Evolutionary conservation across 2,797 vertebrate species (phyloP).

Genomic region (Neoniphon sammara): DNA sequence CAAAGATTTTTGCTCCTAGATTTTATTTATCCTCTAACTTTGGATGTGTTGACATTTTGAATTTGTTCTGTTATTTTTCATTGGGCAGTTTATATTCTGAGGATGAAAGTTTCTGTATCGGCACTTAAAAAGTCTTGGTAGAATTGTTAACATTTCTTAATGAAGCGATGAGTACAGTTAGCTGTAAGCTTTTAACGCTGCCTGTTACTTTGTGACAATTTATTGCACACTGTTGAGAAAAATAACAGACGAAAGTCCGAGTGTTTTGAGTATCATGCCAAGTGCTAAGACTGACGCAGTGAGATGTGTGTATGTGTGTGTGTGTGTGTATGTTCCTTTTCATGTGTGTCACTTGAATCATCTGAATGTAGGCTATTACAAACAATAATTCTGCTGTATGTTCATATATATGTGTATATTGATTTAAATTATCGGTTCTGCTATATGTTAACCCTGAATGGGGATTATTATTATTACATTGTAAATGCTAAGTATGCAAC

Average conservation of each 20-base stretch:
- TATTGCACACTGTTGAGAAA: background rate
- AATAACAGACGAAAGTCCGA: conserved; percentile 22
- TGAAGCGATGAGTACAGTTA: background rate
- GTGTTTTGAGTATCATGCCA: conserved; percentile 49
- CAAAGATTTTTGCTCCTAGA: conserved; percentile 6
- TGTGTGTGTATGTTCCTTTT: conserved; percentile 21
- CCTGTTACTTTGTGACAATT: conserved; percentile 10
- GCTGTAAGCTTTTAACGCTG: conserved; percentile 12
- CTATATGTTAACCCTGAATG: conserved; percentile 70
- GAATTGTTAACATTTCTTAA: conserved; percentile 29
- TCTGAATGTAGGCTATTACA: conserved; percentile 87
- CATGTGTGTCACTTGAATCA: conserved; percentile 79
- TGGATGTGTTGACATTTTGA: conserved; percentile 23
- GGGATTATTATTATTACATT: conserved; percentile 73
- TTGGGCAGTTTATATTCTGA: conserved; percentile 3
- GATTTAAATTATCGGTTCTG: conserved; percentile 66
- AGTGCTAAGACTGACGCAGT: conserved; percentile 33
- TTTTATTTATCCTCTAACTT: conserved; percentile 42
- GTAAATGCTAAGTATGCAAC: conserved; percentile 79
- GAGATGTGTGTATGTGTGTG: conserved; percentile 19
- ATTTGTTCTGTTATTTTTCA: conserved; percentile 1
- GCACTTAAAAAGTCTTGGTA: conserved; percentile 13
- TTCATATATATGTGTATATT: conserved; percentile 70
- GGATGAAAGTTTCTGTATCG: conserved; percentile 15
- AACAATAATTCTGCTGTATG: conserved; percentile 72